Percentiles rank a stretch among this genome's conserved stretches.
These are phyloP conservation scores for Cepaea nemoralis DNA, from an alignment of 1,140 invertebrate genomes.

Conservation along the genomic window DNA sequence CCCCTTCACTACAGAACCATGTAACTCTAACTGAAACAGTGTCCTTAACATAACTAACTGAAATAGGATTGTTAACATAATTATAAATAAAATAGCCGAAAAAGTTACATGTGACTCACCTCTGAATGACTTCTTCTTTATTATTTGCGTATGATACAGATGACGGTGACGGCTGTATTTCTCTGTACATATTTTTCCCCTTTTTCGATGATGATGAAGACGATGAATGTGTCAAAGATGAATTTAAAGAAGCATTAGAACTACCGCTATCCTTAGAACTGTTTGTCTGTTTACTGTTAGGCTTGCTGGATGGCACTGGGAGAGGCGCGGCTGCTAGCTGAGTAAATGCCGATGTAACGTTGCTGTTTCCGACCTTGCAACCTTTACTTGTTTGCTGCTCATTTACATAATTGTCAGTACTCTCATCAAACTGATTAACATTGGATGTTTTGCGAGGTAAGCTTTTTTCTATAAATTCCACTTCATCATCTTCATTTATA, in stretches of 20 bases:
- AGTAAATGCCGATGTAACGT: conserved; percentile 31
- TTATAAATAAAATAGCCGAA: neutral
- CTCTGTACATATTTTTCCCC: conserved; percentile 66
- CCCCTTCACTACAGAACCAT: no score
- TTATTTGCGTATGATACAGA: conserved; percentile 59
- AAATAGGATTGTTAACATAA: neutral
- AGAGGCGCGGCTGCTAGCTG: conserved; percentile 21
- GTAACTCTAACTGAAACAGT: no score
- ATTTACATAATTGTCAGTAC: conserved; percentile 62
- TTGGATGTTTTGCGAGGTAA: conserved; percentile 62
- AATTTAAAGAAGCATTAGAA: conserved; percentile 7
- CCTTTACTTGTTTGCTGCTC: conserved; percentile 61
- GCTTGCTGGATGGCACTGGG: conserved; percentile 37
- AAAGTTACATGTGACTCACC: conserved; percentile 49
- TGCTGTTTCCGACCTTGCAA: conserved; percentile 54
- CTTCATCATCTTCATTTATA: conserved; percentile 64
- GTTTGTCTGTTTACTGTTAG: conserved; percentile 62
- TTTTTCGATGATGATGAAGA: conserved; percentile 50
- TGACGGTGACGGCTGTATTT: conserved; percentile 59
- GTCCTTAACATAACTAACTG: no score
- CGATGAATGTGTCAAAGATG: conserved; percentile 32
- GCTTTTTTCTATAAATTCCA: conserved; percentile 68
- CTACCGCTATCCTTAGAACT: conserved; percentile 64
- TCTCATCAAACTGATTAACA: conserved; percentile 70
- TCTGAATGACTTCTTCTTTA: conserved; percentile 66